phyloP scores from a whole-genome alignment of 92 coral and sea anemone species.

The Anthopleura xanthogrammica region DNA sequence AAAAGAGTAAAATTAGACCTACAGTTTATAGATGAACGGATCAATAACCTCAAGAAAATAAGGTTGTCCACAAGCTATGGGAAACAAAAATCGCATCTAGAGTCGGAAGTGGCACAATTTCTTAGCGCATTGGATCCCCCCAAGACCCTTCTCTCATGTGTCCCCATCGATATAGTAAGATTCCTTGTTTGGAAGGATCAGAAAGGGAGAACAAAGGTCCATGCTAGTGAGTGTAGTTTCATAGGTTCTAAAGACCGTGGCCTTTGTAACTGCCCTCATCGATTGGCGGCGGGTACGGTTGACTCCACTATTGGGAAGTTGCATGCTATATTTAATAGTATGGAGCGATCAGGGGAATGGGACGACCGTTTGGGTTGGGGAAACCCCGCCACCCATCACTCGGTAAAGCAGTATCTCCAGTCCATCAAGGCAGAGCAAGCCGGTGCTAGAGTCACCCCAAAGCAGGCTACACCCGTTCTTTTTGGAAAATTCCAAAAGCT shows the following conservation, averaged over 20 bases:
- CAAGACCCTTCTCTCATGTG: conserved; percentile 26
- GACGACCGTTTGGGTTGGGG: conserved; percentile 1
- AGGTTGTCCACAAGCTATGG: conserved; percentile 12
- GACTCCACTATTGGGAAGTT: conserved; percentile 22
- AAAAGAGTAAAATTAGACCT: conserved; percentile 3
- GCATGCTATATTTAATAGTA: background rate
- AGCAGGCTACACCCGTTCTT: conserved; percentile 39
- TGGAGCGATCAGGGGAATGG: background rate
- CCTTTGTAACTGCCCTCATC: conserved; percentile 20
- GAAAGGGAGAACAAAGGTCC: conserved; percentile 26
- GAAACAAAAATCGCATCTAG: conserved; percentile 31
- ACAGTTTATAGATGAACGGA: background rate
- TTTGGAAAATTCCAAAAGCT: conserved; percentile 30
- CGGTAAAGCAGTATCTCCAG: conserved; percentile 8
- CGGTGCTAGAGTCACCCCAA: conserved; percentile 24
- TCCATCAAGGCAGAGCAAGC: conserved; percentile 34
- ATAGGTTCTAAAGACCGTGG: conserved; percentile 18
- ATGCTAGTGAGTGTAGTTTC: background rate
- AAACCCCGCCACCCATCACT: conserved; percentile 19
- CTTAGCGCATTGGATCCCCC: conserved; percentile 29
- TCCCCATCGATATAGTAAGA: conserved; percentile 21
- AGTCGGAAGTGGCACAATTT: conserved; percentile 27
- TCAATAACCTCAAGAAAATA: background rate
- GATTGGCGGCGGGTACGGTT: conserved; percentile 46
- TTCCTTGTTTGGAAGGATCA: conserved; percentile 47